Evolutionary conservation across 2,797 vertebrate genomes (phyloP).

Genomic region (Passerculus sandwichensis): DNA sequence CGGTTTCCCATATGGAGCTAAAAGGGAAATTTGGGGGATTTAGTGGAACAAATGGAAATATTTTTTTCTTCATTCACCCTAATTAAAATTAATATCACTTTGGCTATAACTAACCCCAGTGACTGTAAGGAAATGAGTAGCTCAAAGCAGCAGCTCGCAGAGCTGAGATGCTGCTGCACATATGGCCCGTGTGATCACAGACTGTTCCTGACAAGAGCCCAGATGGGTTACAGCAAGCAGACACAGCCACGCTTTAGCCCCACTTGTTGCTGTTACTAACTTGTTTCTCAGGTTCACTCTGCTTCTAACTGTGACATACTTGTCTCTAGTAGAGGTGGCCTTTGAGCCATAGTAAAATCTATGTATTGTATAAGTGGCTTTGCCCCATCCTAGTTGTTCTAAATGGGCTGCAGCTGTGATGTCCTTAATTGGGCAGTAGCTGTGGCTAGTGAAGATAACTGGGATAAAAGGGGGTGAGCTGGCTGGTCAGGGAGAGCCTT

Average conservation of each 20-base stretch:
- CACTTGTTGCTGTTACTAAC: neutral
- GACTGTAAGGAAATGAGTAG: neutral
- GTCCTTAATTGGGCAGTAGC: no score
- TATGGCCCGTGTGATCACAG: conserved; percentile 20
- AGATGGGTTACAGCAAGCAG: neutral
- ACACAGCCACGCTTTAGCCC: neutral
- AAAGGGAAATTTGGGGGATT: neutral
- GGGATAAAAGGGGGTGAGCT: no score
- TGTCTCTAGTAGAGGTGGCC: no score
- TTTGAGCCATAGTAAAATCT: no score
- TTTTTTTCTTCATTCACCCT: neutral
- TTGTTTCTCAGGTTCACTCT: neutral
- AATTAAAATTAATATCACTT: conserved; percentile 59
- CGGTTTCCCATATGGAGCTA: neutral
- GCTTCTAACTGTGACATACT: neutral
- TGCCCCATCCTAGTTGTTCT: no score
- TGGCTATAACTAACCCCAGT: neutral
- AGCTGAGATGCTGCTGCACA: neutral
- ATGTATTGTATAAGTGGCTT: no score
- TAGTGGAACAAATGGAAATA: conserved; percentile 4
- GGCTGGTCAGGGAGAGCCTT: no score
- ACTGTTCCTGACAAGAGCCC: conserved; percentile 34
- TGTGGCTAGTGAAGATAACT: no score
- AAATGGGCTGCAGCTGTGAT: no score
- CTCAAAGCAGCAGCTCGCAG: neutral